These are phyloP conservation scores for Sprattus sprattus DNA, from an alignment of 2,113 vertebrate genomes.

Conservation along the genomic window DNA sequence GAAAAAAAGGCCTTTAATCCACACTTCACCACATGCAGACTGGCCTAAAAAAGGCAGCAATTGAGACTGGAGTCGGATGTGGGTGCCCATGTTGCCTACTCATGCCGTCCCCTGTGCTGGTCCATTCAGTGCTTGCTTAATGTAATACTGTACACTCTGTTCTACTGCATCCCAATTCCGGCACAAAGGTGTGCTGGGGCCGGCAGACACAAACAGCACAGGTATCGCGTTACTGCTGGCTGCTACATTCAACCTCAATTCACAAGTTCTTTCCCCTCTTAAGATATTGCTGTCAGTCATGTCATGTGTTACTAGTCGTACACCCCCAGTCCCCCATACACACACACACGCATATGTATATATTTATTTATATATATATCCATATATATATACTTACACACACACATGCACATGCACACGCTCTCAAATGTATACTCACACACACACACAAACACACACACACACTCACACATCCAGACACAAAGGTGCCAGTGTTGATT, in stretches of 20 bases:
- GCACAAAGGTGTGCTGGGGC: too few relatives aligned
- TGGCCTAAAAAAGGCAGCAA: too few relatives aligned
- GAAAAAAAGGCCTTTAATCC: too few relatives aligned
- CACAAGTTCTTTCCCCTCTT: neutral
- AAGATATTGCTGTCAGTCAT: constrained; percentile 27
- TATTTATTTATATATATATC: constrained; percentile 32
- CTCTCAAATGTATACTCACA: neutral
- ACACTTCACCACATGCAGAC: too few relatives aligned
- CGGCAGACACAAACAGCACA: neutral
- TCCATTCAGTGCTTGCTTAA: constrained; percentile 48
- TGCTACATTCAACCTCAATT: neutral
- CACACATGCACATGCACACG: neutral
- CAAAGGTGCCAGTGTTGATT: constrained; percentile 51
- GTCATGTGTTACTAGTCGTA: constrained; percentile 6
- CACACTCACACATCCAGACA: constrained; percentile 50
- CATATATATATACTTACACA: too few relatives aligned
- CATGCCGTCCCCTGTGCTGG: too few relatives aligned
- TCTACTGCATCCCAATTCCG: constrained; percentile 24
- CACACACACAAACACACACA: neutral
- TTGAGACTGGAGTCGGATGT: too few relatives aligned
- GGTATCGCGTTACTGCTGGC: neutral
- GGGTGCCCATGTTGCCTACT: too few relatives aligned
- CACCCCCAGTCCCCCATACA: neutral
- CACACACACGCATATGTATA: constrained; percentile 40
- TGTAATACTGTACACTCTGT: constrained; percentile 59